Base-by-base conservation (phyloP, 2,888 invertebrate species). In the Cerceris rybyensis region DNA sequence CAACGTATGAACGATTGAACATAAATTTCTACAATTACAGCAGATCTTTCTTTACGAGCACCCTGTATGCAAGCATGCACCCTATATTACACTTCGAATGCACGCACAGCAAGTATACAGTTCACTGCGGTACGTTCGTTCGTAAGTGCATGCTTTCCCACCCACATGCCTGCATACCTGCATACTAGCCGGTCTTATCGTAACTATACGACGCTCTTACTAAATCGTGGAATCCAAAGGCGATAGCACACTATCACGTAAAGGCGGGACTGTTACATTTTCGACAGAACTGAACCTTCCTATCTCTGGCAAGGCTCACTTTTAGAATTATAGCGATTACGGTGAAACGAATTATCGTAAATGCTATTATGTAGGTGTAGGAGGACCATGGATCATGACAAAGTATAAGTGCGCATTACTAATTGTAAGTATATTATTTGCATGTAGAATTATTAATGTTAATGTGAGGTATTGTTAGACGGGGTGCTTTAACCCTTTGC, bases 221-320 rank as follows among this genome's bases (percentile, higher is more conserved):
- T 50, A n/a, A 50, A 50, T n/a, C 50, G 50, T 50, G n/a, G 50
- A 50, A 50, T 50, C 50, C n/a, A n/a, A 50, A 50, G 50, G n/a
- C 50, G 50, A n/a, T 11, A 46, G 46, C 46, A 46, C n/a, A 50
- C n/a, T 50, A 50, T 50, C 50, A n/a, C 50, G 50, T 50, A 50
- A 50, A n/a, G 50, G 50, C n/a, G 50, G 50, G 7, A 1, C 50
- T 6, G n/a, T 2, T n/a, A n/a, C 50, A 11, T 50, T 50, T 50
- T 50, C 11, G 50, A 50, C 50, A 50, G 50, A 11, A n/a, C 6
- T n/a, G 50, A 50, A 50, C 50, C 13, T n/a, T n/a, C 50, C n/a
- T n/a, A n/a, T n/a, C 50, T 50, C n/a, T n/a, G n/a, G n/a, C 5
- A 50, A 50, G 6, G 13, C 6, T 50, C 50, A n/a, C n/a, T 50